phyloP scores from a whole-genome alignment of 2,797 vertebrate genomes.

The Falco columbarius region DNA sequence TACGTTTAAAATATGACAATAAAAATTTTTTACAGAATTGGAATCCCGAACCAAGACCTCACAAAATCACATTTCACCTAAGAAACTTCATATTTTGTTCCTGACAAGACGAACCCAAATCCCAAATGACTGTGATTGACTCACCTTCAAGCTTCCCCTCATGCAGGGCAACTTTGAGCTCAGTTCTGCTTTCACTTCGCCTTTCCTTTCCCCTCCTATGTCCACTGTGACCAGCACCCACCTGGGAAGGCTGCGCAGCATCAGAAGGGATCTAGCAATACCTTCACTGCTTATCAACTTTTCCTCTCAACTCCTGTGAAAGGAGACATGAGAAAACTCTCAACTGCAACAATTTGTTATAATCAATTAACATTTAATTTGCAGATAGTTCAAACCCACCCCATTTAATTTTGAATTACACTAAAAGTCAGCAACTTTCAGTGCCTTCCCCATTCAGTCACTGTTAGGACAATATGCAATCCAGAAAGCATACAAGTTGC shows the following conservation, averaged over 20 bases:
- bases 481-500: constrained; percentile 60
- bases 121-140: not conserved
- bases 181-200: not conserved
- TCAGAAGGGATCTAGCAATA: not conserved
- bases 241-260: not conserved
- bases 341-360: not conserved
- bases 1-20: not conserved
- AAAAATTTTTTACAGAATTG: not conserved
- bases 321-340: not conserved
- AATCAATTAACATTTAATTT: constrained; percentile 56
- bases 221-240: not conserved
- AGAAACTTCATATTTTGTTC: not conserved
- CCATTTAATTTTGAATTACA: not conserved
- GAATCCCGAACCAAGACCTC: not conserved
- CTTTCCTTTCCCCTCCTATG: not conserved
- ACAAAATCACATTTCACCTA: not conserved
- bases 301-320: not conserved
- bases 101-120: not conserved
- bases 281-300: not conserved
- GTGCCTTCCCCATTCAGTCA: not conserved
- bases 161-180: rapidly evolving
- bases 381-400: not conserved
- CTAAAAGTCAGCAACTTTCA: constrained; percentile 14
- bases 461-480: constrained; percentile 36
- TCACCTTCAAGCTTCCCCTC: not conserved